Percentiles rank a stretch among this genome's conserved stretches.
Conservation (phyloP, 1,140 invertebrate species). For the Psilanteris sp. region DNA sequence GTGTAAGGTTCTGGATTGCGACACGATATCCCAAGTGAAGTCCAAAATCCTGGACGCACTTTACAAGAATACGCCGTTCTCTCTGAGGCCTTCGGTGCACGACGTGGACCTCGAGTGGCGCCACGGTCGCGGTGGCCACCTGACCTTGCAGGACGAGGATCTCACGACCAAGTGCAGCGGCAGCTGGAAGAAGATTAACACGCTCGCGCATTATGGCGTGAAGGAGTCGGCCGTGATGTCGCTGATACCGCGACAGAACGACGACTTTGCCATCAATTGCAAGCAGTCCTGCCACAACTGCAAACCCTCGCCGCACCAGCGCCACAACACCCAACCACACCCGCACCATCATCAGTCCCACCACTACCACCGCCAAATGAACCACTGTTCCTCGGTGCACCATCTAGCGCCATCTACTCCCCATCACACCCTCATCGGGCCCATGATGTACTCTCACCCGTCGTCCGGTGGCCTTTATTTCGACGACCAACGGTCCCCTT, state of each 20-base stretch:
- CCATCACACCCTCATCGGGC: constrained; percentile 72
- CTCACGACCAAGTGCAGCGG: constrained; percentile 93
- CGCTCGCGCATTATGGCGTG: constrained; percentile 94
- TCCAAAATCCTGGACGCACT: constrained; percentile 98
- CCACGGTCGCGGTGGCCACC: constrained; percentile 93
- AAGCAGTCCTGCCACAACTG: constrained; percentile 91
- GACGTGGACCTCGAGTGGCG: constrained; percentile 97
- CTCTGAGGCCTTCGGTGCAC: constrained; percentile 92
- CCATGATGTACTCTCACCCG: constrained; percentile 75
- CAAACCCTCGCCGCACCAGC: constrained; percentile 74
- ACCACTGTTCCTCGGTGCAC: constrained; percentile 74
- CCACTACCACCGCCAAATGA: constrained; percentile 69
- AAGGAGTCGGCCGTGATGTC: constrained; percentile 97
- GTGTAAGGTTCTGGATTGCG: constrained; percentile 98
- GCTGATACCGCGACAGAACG: constrained; percentile 92
- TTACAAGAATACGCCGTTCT: constrained; percentile 97
- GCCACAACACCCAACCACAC: constrained; percentile 47
- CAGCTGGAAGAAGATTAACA: constrained; percentile 95
- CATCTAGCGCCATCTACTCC: constrained; percentile 71
- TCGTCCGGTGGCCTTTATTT: constrained; percentile 83
- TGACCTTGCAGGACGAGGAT: constrained; percentile 96
- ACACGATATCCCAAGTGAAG: constrained; percentile 99
- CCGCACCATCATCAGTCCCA: constrained; percentile 70
- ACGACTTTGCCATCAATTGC: constrained; percentile 88
- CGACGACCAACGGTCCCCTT: constrained; percentile 80